A percentile compares a stretch with the other conserved stretches of the same genome.
Conservation (phyloP, 2,797 vertebrate species). For the Brachyalestes nurse region DNA sequence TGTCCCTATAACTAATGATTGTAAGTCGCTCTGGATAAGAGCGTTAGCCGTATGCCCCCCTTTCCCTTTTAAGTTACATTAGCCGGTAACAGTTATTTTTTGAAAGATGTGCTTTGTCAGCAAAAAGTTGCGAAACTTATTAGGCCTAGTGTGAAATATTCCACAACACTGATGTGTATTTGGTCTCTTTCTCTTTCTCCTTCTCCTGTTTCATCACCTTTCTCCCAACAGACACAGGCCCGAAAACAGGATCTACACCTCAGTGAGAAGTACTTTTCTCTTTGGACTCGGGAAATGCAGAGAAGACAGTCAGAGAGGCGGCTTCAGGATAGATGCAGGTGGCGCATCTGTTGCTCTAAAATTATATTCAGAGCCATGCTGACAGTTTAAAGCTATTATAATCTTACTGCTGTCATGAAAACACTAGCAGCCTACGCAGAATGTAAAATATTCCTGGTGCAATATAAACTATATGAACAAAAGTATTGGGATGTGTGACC, state of each 20-base stretch:
- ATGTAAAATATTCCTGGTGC: no score
- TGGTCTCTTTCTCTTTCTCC: neutral
- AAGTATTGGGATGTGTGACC: no score
- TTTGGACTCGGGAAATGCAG: slow-evolving; percentile 9
- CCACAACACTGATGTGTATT: no score
- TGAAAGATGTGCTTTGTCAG: neutral
- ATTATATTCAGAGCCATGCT: neutral
- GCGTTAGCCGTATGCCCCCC: no score
- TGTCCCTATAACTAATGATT: no score
- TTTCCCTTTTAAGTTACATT: neutral
- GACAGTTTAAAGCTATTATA: neutral
- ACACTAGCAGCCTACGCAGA: neutral
- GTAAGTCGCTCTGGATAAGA: no score
- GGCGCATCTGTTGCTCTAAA: neutral
- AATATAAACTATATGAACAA: no score
- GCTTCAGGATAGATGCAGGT: neutral
- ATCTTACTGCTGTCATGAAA: neutral
- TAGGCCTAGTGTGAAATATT: neutral
- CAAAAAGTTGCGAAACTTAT: neutral
- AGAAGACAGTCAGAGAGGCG: slow-evolving; percentile 1
- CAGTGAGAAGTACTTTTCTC: slow-evolving; percentile 8
- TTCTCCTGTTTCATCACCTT: neutral
- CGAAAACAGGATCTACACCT: neutral
- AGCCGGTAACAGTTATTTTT: neutral
- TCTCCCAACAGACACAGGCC: slow-evolving; percentile 1